Base-by-base conservation (phyloP, 2,113 vertebrate species). In the Telmatochromis brichardi region DNA sequence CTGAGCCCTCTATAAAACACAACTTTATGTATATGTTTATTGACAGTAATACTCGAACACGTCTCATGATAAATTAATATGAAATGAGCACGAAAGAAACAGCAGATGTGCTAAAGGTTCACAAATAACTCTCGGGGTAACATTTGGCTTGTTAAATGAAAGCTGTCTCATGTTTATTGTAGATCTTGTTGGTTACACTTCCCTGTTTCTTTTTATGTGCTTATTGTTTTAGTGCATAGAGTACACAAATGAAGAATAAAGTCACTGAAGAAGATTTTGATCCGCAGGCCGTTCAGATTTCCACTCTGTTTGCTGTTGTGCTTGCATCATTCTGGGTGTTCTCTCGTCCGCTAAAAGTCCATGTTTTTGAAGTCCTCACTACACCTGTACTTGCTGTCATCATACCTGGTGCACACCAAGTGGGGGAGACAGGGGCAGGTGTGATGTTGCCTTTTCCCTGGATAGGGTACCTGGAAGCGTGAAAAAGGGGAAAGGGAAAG, bases 391-490 rank as follows among this genome's bases (percentile, higher is more conserved):
- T 95, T 97, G 92, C 94, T 97, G 0, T 96, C 96, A 0, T 11
- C 88, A 79, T 94, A 96, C 63, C 92, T 91, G 92, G 96, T 96
- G 92, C 98, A 98, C 5, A 95, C 90, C 90, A 98, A 94, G 55
- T 95, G 94, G 40, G 98, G 97, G 6, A 96, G 89, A 82, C 98
- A 99, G 13, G 98, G 98, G 35, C 98, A 98, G 80, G 96, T 96
- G 91, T 98, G 97, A 88, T 98, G 97, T 84, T 97, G 97, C 40
- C 97, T 95, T 83, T 98, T 98, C 14, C 98, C 96, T 0, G 87
- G 86, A 88, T 97, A 99, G 3, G 98, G 98, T 26, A 97, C 92
- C 98, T 99, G 95, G 33, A 85, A 55, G 84, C 6, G 17, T 15
- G 47, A 80, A 23, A 54, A 60, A 9, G 9, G n/a, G 42, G 2